Evolutionary conservation across 2,888 invertebrate genomes (phyloP).

Genomic region (Drosophila villosipedis): DNA sequence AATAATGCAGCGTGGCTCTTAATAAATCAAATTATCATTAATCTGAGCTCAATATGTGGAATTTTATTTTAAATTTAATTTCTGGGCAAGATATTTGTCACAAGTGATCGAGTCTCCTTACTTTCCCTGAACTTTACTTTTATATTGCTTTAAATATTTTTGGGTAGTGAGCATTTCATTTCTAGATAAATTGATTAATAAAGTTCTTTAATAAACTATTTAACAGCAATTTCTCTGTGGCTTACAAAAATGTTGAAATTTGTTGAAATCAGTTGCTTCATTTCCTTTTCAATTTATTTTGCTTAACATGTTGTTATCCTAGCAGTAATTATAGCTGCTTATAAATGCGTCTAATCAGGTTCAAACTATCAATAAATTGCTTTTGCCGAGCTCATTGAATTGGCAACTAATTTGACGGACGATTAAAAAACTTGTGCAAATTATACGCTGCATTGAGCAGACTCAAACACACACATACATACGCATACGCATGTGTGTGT

Average conservation of each 20-base stretch:
- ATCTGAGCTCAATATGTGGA: conserved; percentile 1
- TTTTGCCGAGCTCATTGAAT: conserved; percentile 70
- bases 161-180: background rate
- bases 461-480: conserved; percentile 15
- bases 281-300: background rate
- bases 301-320: background rate
- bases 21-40: conserved; percentile 26
- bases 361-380: conserved; percentile 61
- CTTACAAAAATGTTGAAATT: background rate
- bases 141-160: background rate
- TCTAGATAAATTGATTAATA: background rate
- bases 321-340: background rate
- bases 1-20: conserved; percentile 27
- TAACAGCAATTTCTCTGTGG: background rate
- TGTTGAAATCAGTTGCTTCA: background rate
- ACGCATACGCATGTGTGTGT: background rate
- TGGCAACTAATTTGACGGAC: conserved; percentile 65
- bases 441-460: conserved; percentile 67
- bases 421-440: conserved; percentile 47
- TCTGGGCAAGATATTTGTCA: background rate
- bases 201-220: fast-evolving
- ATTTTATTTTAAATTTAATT: background rate
- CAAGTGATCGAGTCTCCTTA: background rate
- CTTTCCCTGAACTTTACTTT: background rate
- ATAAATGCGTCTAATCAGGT: conserved; percentile 2